Conservation (phyloP, 2,113 vertebrate species). For the Pao palembangensis region DNA sequence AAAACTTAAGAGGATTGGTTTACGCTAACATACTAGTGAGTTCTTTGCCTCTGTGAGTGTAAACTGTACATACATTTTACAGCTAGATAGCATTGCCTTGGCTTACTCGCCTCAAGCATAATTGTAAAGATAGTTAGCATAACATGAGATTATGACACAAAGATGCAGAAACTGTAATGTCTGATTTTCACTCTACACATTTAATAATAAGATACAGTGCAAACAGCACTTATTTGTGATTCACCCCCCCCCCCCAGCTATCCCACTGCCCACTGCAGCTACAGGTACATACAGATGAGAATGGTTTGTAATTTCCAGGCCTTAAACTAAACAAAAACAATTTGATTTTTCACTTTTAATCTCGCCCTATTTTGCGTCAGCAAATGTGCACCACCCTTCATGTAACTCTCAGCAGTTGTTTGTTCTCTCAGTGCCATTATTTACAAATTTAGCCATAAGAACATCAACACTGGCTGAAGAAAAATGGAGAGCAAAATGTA, state of each 20-base stretch:
- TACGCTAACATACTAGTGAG: slow-evolving; percentile 27
- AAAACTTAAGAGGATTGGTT: slow-evolving; percentile 34
- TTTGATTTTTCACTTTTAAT: not conserved
- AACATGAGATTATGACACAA: not conserved
- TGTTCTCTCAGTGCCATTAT: slow-evolving; percentile 7
- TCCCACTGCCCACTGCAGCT: not conserved
- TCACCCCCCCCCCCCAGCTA: not conserved
- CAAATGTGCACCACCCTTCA: not conserved
- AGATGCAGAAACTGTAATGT: not conserved
- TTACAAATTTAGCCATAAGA: not conserved
- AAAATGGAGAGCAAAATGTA: not conserved
- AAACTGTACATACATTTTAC: not conserved
- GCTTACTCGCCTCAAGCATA: not conserved
- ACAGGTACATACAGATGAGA: too few relatives aligned
- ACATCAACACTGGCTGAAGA: slow-evolving; percentile 24
- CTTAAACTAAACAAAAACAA: not conserved
- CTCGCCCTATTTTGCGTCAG: not conserved
- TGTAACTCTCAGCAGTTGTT: slow-evolving; percentile 3
- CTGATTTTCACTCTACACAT: not conserved
- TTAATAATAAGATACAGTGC: too few relatives aligned
- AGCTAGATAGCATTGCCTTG: not conserved
- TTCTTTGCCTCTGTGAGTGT: slow-evolving; percentile 6
- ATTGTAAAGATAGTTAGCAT: not conserved
- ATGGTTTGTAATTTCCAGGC: not conserved
- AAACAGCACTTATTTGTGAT: not conserved